Evolutionary conservation across 1,140 invertebrate genomes (phyloP), one percentile per base, ranked within the genome.

Genomic region (Aethina tumida): DNA sequence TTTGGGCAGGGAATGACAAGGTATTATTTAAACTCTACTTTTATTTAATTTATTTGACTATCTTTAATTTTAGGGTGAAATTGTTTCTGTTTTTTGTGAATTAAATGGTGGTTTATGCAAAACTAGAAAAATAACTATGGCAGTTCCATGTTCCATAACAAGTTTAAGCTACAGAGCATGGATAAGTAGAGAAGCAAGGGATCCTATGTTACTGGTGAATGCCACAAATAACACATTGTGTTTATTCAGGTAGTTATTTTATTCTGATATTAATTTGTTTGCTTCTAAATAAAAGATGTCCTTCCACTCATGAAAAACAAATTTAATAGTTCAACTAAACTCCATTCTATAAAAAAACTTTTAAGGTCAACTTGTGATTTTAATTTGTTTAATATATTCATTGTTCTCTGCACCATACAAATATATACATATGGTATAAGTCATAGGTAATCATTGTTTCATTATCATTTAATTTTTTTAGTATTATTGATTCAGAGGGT

Each of bases 1-100:
- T 91, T 35, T 92, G 87, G 87, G 76, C 78, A 35, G 86, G 85
- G 36, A 87, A 86, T 63, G 79, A 88, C 51, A 77, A 77, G 65
- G 81, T 82, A 60, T 26, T 8, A 19, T 25, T 41, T 16, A 28
- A 37, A 31, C 22, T 12, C n/a, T 17, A 35, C 8, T 41, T 31
- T 29, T 12, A 35, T 17, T 44, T 25, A 12, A 29, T 20, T 26
- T 32, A 41, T 20, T 14, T 25, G 20, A 29, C 14, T 14, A 30
- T 33, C 24, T 43, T 39, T 39, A 30, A 35, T 60, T 55, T 31
- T 46, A 79, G 73, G 81, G 82, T 7, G 68, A 74, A 48, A 79
- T 85, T 31, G 67, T 75, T 34, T 79, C 79, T 21, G 77, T 82
- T 55, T 66, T 73, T 9, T 77, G 80, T 60, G 84, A 88, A 58